Evolutionary conservation across 2,113 vertebrate species (phyloP), one percentile per base, ranked within the genome.

Genomic region (Dinomys branickii): DNA sequence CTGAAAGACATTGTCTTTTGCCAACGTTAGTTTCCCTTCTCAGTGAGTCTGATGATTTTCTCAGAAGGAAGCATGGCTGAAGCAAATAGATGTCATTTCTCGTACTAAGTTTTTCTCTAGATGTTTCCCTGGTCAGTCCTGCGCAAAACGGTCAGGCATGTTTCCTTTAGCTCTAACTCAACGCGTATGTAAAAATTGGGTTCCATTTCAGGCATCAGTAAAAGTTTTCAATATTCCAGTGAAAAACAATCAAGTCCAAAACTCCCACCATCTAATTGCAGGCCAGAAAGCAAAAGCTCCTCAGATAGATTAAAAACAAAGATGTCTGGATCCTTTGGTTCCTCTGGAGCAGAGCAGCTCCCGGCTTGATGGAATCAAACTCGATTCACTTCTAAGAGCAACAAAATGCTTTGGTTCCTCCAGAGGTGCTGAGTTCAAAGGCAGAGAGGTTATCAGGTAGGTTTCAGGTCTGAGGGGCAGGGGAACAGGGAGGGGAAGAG

Each of bases 1-100:
- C 86, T 94, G 83, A 94, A 97, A 59, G 98, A 97, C 99, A 98
- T 99, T 11, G 96, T 98, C 90, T 96, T 96, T 67, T 87, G 81
- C 61, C 84, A 92, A 47, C 19, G 94, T 61, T 90, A 94, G 81
- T 92, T 90, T 95, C 85, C 96, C 94, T 98, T 97, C 94, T 92
- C 96, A 94, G 65, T 58, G 85, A 97, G 88, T 96, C 98, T 96
- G 97, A 95, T 96, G 95, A 97, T 97, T 98, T 88, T 97, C 94
- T 83, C 77, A 50, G 77, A 96, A 94, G 67, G 96, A 90, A 97
- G 54, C 90, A 87, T 82, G 91, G 87, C 75, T 87, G 93, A 87
- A 87, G 84, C 95, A 96, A 94, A 87, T 56, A 50, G 63, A 71
- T 92, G 56, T 89, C 75, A 94, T 94, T 94, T 92, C 92, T 96